Evolutionary conservation across 2,888 invertebrate genomes (phyloP), one percentile per base, ranked within the genome.

Genomic region (Dryocosmus kuriphilus): DNA sequence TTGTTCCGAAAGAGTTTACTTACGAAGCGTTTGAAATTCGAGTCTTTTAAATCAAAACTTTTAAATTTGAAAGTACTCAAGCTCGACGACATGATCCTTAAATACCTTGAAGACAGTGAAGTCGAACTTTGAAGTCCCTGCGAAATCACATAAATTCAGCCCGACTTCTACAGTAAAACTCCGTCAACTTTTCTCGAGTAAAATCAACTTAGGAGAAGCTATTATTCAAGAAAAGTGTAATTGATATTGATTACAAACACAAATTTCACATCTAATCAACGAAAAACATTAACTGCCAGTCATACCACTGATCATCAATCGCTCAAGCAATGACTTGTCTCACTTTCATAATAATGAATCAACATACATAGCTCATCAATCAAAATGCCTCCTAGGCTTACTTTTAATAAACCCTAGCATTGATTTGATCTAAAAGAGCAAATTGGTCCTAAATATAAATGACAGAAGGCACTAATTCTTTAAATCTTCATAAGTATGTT

Each of bases 351-450:
- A 19, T 71, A n/a, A 41, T 71, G 51, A 71, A 46, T 51, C 71
- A 71, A 51, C n/a, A 30, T 51, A 51, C n/a, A 30, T 51, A 51
- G 11, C n/a, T 51, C 71, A 71, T 51, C 22, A 71, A 71, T 71
- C 71, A 51, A 71, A 27, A 67, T 24, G n/a, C 19, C 38, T 24
- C 38, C 8, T 22, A 35, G n/a, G 32, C n/a, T 35, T 32, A 63
- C 16, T 35, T 19, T 35, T 38, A 32, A 24, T 63, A 3, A 38
- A 62, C 8, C 32, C 2, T 32, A 32, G 27, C 27, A 41, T 46
- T 24, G 24, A 57, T 16, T 14, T 57, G 24, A 11, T 24, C 24
- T n/a, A 57, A 11, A 1, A 1, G 11, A 9, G 57, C 14, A 9
- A 57, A 57, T 24, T 57, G 24, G 22, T 24, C 22, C 24, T 30